A percentile compares a stretch with the other conserved stretches of the same genome.
Conservation (phyloP, 1,140 invertebrate genomes). For the Macrocentrus cingulum region DNA sequence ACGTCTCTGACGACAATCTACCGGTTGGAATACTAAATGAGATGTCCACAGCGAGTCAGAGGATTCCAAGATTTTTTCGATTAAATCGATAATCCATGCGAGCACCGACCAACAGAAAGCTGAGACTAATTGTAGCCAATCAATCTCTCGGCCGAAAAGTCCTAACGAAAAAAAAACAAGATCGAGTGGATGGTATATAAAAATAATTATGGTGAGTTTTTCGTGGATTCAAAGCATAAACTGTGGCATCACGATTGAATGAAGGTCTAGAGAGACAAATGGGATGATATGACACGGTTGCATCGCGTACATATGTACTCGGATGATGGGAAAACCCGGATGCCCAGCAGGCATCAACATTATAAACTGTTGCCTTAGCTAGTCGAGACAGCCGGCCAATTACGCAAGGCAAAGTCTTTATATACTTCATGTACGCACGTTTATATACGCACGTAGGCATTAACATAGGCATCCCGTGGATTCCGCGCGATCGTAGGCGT, state of each 20-base stretch:
- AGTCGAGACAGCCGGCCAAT: conserved; percentile 23
- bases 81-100: too few species aligned
- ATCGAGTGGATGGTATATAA: too few species aligned
- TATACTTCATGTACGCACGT: neutral
- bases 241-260: too few species aligned
- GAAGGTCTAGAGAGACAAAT: conserved; percentile 2
- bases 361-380: conserved; percentile 20
- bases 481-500: neutral
- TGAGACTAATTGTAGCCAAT: neutral
- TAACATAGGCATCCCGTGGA: conserved; percentile 2
- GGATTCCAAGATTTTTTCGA: too few species aligned
- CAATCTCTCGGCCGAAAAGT: neutral
- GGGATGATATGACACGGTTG: neutral
- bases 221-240: too few species aligned
- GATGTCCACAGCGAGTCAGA: neutral
- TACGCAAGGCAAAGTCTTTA: conserved; percentile 16
- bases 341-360: conserved; percentile 6
- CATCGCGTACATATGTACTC: neutral
- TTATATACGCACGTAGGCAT: conserved; percentile 3
- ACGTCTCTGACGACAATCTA: neutral
- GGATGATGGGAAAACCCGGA: neutral
- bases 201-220: too few species aligned
- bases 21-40: neutral
- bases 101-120: too few species aligned
- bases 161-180: neutral